These are phyloP conservation scores for Zelostemma sp. DNA, from an alignment of 1,140 invertebrate genomes.

Conservation along the genomic window DNA sequence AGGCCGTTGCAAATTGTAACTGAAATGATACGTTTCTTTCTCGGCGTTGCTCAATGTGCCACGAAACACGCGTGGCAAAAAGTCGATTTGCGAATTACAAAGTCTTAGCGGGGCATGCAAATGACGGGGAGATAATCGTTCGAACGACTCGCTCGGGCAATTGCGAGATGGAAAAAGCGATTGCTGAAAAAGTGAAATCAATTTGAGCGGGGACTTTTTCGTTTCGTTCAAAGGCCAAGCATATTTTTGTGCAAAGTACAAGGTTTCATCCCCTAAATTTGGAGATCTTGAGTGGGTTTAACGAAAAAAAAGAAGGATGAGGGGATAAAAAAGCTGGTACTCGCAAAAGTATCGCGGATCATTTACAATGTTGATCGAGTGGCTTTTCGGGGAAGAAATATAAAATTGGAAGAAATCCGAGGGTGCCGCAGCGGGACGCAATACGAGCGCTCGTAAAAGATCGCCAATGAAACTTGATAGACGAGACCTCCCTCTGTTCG, in stretches of 20 bases:
- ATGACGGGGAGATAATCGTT: background rate
- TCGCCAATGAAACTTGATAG: conserved; percentile 10
- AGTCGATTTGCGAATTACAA: background rate
- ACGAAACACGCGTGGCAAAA: conserved; percentile 1
- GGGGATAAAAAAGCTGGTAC: no score
- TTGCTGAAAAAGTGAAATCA: no score
- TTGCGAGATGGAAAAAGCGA: background rate
- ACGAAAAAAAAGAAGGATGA: no score
- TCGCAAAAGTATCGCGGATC: no score
- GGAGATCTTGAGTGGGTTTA: no score
- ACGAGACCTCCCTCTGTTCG: conserved; percentile 12
- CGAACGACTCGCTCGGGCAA: background rate
- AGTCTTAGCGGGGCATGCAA: background rate
- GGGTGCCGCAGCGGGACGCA: background rate
- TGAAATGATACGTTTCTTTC: background rate
- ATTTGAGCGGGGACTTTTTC: no score
- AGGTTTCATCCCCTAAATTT: no score
- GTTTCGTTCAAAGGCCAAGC: no score
- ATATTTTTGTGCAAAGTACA: no score
- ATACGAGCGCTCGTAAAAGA: conserved; percentile 9
- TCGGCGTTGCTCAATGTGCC: background rate
- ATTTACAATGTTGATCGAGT: no score
- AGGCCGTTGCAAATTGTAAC: background rate
- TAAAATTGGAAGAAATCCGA: background rate
- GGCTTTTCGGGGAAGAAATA: background rate